Evolutionary conservation across 2,888 invertebrate genomes (phyloP), one percentile per base, ranked within the genome.

Genomic region (Cerceris ruficornis): DNA sequence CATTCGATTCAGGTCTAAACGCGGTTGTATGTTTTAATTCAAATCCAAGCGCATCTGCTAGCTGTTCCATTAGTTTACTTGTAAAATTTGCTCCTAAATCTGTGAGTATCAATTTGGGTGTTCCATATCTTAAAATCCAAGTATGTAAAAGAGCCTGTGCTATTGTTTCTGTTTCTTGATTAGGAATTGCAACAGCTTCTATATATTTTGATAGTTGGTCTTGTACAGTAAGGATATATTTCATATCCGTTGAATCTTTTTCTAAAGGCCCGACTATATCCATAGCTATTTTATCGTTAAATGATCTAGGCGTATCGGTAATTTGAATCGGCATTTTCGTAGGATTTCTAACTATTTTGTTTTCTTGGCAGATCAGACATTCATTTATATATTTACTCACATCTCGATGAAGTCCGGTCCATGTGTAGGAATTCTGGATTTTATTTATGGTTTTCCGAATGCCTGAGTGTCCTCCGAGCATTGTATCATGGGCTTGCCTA

Each of bases 161-260:
- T 8, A 60, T 14, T 42, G 60, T 60, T 60, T 42, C 43, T 7
- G 43, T 15, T 13, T 64, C 39, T 9, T 52, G n/a, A 39, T 64
- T 28, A 11, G 64, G 39, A 0, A 64, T 9, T 5, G 52, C 28
- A 28, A 28, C 28, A 28, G 14, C 43, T n/a, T 41, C 17, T 6
- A 41, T 6, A 14, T 39, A 55, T 55, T 65, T 65, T 8, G 65
- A 14, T 14, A 55, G 15, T 52, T 41, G 39, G 42, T 65, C 65
- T n/a, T 62, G 62, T 28, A 62, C 50, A 9, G 62, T 62, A 6
- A 62, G 14, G 4, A 62, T 50, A 14, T 42, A 59, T 43, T 59
- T 59, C 14, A 42, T 42, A 7, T n/a, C 42, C 14, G n/a, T 59
- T 15, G 17, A 14, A n/a, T 11, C 17, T 28, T 17, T 13, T 8